Percentiles rank a stretch among this genome's conserved stretches.
These are phyloP conservation scores for Aradus depressus DNA, from an alignment of 2,888 invertebrate genomes.

Conservation along the genomic window DNA sequence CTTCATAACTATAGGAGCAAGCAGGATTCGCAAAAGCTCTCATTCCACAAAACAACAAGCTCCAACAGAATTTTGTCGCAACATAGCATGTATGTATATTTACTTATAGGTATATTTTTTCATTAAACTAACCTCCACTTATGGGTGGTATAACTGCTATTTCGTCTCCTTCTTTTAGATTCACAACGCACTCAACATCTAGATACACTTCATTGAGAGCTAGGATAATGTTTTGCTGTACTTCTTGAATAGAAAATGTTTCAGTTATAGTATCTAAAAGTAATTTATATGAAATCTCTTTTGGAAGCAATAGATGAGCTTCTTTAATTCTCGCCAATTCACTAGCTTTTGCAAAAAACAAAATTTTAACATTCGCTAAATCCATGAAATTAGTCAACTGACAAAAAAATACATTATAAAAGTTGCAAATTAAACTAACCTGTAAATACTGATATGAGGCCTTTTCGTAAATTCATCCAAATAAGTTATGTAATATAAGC, in stretches of 20 bases:
- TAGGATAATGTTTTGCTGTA: conserved; percentile 46
- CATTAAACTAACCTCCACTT: conserved; percentile 64
- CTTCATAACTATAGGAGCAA: no score
- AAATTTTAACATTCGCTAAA: conserved; percentile 45
- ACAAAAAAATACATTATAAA: no score
- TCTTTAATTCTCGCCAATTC: conserved; percentile 61
- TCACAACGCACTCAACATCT: conserved; percentile 42
- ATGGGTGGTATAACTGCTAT: conserved; percentile 89
- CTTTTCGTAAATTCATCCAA: no score
- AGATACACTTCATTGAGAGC: conserved; percentile 77
- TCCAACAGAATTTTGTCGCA: no score
- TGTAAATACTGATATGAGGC: no score
- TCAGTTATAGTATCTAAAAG: conserved; percentile 50
- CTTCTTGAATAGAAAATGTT: conserved; percentile 46
- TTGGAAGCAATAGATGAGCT: conserved; percentile 43
- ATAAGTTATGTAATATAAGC: no score
- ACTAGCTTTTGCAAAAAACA: conserved; percentile 85
- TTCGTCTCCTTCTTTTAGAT: conserved; percentile 58
- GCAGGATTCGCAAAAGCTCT: no score
- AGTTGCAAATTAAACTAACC: no score
- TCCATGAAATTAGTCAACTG: conserved; percentile 15
- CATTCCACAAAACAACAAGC: no score
- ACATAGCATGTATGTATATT: no score
- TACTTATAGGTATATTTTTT: no score
- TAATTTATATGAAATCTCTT: conserved; percentile 42